Base-by-base conservation (phyloP, 64 coral and sea anemone species). In the Acropora tenuis region DNA sequence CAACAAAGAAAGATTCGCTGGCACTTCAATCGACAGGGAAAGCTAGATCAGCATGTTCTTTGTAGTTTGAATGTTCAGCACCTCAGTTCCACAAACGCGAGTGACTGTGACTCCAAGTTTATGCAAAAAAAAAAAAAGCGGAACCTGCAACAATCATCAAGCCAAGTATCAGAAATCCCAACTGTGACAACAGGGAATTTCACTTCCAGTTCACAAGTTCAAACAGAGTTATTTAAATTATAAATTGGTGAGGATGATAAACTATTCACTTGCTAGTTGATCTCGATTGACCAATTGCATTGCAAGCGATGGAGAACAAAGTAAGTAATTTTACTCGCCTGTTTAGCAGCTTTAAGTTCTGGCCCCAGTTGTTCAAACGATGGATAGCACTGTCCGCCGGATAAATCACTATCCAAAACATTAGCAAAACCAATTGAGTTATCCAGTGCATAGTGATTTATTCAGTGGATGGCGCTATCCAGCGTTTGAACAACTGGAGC, bases 1-100 rank as follows among this genome's bases (percentile, higher is more conserved):
- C 90, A 44, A 92, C 90, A 92, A 92, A 92, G 16, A 86, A 48
- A 65, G 74, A 92, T 86, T 92, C 74, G n/a, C n/a, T n/a, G 61
- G 74, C 74, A 68, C 58, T 65, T 78, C 63, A 46, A 73, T 86
- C 74, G 41, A 12, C 19, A 52, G 66, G 74, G 75, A 86, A 86
- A 7, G 19, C 40, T 68, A 92, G 75, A 69, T 92, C 81, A 72
- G 53, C n/a, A 58, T 74, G 30, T 52, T 52, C 61, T 78, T 92
- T 92, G 59, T 76, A 92, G 46, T 77, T 82, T 83, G 86, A 92
- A 69, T 73, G 75, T 76, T 86, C 90, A 92, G 78, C 90, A 78
- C 82, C 90, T n/a, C n/a, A n/a, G n/a, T n/a, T 46, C 83, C 90
- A 50, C 90, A 50, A 43, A n/a, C 6, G 47, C 45, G 17, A 48